Evolutionary conservation across 2,888 invertebrate genomes (phyloP).

Genomic region (Augochlorella aurata): DNA sequence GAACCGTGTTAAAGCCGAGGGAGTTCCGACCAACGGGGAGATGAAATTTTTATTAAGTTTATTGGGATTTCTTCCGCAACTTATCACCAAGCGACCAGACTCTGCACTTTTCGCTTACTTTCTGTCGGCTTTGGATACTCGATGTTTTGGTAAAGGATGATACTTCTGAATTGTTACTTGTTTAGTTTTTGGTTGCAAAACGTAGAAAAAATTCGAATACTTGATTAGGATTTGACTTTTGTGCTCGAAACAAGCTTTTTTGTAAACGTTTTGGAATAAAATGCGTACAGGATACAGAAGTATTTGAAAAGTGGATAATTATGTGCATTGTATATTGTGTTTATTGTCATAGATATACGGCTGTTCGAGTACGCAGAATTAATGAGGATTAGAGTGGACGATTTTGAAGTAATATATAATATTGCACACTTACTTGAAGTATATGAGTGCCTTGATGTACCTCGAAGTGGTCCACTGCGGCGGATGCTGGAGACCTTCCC

Average conservation of each 20-base stretch:
- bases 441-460: constrained; percentile 99
- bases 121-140: neutral
- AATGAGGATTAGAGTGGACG: neutral
- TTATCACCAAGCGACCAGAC: neutral
- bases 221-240: neutral
- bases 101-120: neutral
- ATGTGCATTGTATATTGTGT: neutral
- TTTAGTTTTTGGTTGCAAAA: neutral
- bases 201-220: too few relatives aligned
- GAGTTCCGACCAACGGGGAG: neutral
- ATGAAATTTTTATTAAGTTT: constrained; percentile 8
- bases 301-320: too few relatives aligned
- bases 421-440: constrained; percentile 89
- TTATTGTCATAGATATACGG: neutral
- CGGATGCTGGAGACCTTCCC: constrained; percentile 87
- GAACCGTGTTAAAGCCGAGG: neutral
- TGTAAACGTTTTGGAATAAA: neutral
- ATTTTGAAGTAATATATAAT: neutral
- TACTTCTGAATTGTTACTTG: neutral
- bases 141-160: neutral
- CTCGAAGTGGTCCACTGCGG: constrained; percentile 95
- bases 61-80: neutral
- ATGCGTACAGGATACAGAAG: neutral
- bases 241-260: neutral
- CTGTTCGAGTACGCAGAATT: neutral